Conservation (phyloP, 2,888 invertebrate genomes). For the Adelphocoris suturalis region DNA sequence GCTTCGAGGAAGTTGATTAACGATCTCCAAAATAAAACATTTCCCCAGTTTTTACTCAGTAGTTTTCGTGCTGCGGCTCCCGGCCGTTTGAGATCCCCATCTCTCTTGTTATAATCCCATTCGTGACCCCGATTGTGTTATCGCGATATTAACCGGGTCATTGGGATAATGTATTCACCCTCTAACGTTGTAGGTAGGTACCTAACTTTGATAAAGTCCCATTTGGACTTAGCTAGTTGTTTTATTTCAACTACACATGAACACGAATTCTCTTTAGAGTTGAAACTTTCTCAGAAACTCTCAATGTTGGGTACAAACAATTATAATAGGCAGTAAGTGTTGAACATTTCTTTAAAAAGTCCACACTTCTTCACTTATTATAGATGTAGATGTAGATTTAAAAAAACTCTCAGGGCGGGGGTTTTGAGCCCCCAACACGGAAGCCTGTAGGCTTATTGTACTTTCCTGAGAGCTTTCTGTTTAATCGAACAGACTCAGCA, state of each 20-base stretch:
- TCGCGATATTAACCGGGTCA: slow-evolving; percentile 9
- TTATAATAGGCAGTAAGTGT: too few relatives aligned
- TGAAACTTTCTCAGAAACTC: too few relatives aligned
- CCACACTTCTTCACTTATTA: too few relatives aligned
- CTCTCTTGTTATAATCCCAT: background rate
- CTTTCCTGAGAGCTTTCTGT: too few relatives aligned
- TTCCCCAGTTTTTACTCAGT: background rate
- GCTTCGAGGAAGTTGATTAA: slow-evolving; percentile 26
- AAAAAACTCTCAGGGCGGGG: too few relatives aligned
- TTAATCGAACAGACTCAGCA: too few relatives aligned
- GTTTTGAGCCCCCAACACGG: too few relatives aligned
- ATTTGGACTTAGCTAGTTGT: background rate
- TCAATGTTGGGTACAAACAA: too few relatives aligned
- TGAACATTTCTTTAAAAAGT: too few relatives aligned
- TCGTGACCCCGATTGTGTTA: slow-evolving; percentile 6
- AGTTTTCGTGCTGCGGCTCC: background rate
- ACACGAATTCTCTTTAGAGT: background rate
- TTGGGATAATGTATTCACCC: background rate
- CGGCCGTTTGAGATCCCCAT: background rate
- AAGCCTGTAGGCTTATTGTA: too few relatives aligned
- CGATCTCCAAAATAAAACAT: background rate
- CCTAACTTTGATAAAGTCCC: background rate
- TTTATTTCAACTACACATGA: background rate
- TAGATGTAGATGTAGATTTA: too few relatives aligned
- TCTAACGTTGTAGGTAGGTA: background rate